Evolutionary conservation across 2,113 vertebrate species (phyloP).

Genomic region (Xenus cinereus): DNA sequence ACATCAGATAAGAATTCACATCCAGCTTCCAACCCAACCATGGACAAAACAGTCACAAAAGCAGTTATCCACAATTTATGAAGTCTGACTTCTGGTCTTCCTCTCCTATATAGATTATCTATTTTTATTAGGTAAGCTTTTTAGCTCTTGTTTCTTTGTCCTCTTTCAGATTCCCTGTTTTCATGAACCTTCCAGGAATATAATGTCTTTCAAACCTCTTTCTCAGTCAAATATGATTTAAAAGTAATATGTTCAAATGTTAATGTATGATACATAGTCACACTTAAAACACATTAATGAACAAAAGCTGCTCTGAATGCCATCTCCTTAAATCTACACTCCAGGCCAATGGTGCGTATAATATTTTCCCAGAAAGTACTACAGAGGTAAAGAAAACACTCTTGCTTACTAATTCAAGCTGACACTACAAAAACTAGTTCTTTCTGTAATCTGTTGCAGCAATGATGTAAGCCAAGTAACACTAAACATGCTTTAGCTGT

Average conservation of each 20-base stretch:
- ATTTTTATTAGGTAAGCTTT: not conserved
- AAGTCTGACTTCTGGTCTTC: not conserved
- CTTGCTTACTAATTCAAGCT: not conserved
- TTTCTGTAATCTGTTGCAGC: not conserved
- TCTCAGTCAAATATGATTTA: not conserved
- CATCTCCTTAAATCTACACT: not conserved
- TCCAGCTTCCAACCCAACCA: not conserved
- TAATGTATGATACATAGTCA: not conserved
- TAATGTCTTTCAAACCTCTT: not conserved
- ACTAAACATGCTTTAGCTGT: not conserved
- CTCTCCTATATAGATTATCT: not conserved
- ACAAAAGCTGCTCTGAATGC: not conserved
- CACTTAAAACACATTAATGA: not conserved
- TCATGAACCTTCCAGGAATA: not conserved
- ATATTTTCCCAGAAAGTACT: not conserved
- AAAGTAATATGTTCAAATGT: not conserved
- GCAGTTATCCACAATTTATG: not conserved
- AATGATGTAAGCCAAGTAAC: not conserved
- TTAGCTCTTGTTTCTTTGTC: not conserved
- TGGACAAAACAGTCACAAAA: not conserved
- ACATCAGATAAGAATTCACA: not conserved
- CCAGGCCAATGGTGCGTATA: not conserved
- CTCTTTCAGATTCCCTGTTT: not conserved
- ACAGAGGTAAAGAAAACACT: not conserved
- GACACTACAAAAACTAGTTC: not conserved